Evolutionary conservation across 2,888 invertebrate species (phyloP).

Genomic region (Buathra laborator): DNA sequence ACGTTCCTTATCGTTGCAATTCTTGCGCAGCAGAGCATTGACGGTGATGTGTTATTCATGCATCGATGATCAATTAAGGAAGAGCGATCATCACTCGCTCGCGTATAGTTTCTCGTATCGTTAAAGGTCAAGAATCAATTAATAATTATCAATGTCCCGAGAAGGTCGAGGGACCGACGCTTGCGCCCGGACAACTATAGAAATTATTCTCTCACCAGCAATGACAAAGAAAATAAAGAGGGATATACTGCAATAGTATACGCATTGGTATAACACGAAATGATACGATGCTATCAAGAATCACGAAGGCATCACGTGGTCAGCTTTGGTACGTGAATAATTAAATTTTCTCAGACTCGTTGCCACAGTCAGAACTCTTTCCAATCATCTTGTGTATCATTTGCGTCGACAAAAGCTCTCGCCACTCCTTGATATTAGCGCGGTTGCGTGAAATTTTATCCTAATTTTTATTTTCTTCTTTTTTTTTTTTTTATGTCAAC

Average conservation of each 20-base stretch:
- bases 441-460: neutral
- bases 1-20: constrained; percentile 45
- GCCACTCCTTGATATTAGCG: neutral
- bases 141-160: constrained; percentile 45
- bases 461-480: neutral
- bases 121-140: constrained; percentile 52
- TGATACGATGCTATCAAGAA: constrained; percentile 24
- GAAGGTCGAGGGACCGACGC: constrained; percentile 24
- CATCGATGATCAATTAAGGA: constrained; percentile 1
- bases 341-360: constrained; percentile 20
- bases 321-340: constrained; percentile 17
- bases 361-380: constrained; percentile 4
- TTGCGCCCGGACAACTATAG: constrained; percentile 17
- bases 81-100: neutral
- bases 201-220: constrained; percentile 1
- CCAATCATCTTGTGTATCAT: neutral
- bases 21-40: neutral
- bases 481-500: neutral
- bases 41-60: constrained; percentile 5
- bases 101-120: neutral
- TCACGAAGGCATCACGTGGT: constrained; percentile 56
- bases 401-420: neutral
- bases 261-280: neutral
- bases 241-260: neutral
- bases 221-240: constrained; percentile 52